A percentile compares a stretch with the other conserved stretches of the same genome.
These are phyloP conservation scores for Tetranychus piercei DNA, from an alignment of 2,888 invertebrate species.

Conservation along the genomic window DNA sequence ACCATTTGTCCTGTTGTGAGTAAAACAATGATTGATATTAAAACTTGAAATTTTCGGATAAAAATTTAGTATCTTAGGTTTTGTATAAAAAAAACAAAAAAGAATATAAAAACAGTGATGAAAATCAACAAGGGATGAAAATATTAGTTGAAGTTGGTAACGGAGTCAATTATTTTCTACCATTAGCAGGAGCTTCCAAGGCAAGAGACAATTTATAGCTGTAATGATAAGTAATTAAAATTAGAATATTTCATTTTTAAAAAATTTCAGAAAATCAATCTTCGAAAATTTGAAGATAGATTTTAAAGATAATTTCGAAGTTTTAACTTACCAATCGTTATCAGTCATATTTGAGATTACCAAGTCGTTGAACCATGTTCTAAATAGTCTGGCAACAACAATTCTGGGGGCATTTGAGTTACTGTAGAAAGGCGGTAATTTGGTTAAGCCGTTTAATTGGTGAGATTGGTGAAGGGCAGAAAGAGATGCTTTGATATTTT, in stretches of 20 bases:
- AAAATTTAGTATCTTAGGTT: too few relatives aligned
- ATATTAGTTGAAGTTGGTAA: too few relatives aligned
- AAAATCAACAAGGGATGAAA: too few relatives aligned
- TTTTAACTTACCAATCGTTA: slow-evolving; percentile 19
- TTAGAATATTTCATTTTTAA: neutral
- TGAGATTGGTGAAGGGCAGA: slow-evolving; percentile 19
- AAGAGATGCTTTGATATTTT: slow-evolving; percentile 20
- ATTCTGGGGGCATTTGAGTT: slow-evolving; percentile 17
- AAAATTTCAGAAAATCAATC: neutral
- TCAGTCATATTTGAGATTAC: slow-evolving; percentile 19
- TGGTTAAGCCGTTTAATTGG: slow-evolving; percentile 16
- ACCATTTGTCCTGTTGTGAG: too few relatives aligned
- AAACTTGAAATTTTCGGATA: too few relatives aligned
- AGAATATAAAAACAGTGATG: too few relatives aligned
- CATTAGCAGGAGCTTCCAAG: slow-evolving; percentile 14
- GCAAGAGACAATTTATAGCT: slow-evolving; percentile 19
- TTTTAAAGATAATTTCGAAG: neutral
- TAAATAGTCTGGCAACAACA: slow-evolving; percentile 20
- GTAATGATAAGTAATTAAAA: neutral
- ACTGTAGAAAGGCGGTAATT: too few relatives aligned
- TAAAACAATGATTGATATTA: too few relatives aligned
- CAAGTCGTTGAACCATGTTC: slow-evolving; percentile 20
- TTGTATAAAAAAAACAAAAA: too few relatives aligned
- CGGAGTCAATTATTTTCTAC: slow-evolving; percentile 4
- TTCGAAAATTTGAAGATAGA: too few relatives aligned